Evolutionary conservation across 2,797 vertebrate genomes (phyloP), one percentile per base, ranked within the genome.

Genomic region (Dallia pectoralis): DNA sequence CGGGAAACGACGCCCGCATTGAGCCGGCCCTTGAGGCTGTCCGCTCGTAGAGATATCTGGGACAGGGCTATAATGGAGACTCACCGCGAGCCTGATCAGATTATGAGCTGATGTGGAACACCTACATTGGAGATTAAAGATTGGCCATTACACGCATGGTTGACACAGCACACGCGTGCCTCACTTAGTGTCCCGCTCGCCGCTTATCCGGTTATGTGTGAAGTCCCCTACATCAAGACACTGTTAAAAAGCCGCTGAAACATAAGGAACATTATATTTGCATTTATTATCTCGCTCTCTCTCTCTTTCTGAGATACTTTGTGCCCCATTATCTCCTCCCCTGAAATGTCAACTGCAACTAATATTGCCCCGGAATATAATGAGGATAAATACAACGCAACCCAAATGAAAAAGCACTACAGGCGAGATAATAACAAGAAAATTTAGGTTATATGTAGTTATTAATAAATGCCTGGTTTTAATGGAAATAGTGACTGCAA

Each of bases 51-150:
- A 81, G 80, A 83, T 83, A 86, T 89, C 84, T 88, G 85, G 88
- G 87, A 87, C 84, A 82, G 79, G 51, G 51, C 77, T 81, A 77
- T 87, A 88, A 88, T 85, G 80, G 87, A 86, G 87, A 85, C 82
- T 87, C 87, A 74, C 76, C 86, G 77, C 78, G 85, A 87, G 81
- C 84, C 87, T 82, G 79, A 91, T 90, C 87, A 89, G 86, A 92
- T 91, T 89, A 91, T 5, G 64, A 81, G 80, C 82, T 70, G 75
- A 81, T 76, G 80, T 85, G 84, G 87, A 89, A 91, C 86, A 87
- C 86, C 85, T 90, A 87, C 85, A 84, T 85, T 83, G 75, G 73
- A 90, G 89, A 91, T 90, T 87, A 87, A 90, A 90, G 86, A 87
- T 82, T 77, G 82, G 71, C 86, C 85, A 87, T 90, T 88, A 87